phyloP scores from a whole-genome alignment of 2,888 invertebrate species.

The Liodrosophila aerea region DNA sequence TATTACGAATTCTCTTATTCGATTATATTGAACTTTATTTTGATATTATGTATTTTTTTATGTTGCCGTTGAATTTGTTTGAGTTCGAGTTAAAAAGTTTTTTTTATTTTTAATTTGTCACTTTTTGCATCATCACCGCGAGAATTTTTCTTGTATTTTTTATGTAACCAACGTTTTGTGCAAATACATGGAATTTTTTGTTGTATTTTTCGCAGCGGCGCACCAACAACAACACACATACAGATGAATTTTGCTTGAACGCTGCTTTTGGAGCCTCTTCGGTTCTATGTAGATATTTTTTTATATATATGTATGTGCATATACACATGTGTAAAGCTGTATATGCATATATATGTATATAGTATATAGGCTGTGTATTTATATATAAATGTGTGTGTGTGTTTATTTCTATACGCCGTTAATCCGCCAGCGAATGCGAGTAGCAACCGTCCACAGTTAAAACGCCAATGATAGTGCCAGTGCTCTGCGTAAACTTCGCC shows the following conservation, averaged over 20 bases:
- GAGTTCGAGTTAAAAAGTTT: constrained; percentile 9
- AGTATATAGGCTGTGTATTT: constrained; percentile 26
- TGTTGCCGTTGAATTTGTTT: constrained; percentile 1
- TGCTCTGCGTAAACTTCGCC: constrained; percentile 33
- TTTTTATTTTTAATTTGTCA: constrained; percentile 35
- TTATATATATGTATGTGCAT: constrained; percentile 53
- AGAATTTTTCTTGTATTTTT: constrained; percentile 35
- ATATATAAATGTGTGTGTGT: constrained; percentile 29
- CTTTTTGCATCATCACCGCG: constrained; percentile 51
- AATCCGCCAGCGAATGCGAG: constrained; percentile 79
- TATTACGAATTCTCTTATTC: constrained; percentile 3
- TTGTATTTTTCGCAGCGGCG: constrained; percentile 59
- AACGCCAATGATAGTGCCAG: constrained; percentile 82
- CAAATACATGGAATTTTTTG: constrained; percentile 63
- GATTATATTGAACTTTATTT: constrained; percentile 11
- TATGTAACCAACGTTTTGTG: constrained; percentile 70
- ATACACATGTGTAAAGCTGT: constrained; percentile 42
- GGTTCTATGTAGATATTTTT: constrained; percentile 62
- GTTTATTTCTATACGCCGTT: constrained; percentile 63
- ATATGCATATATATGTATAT: constrained; percentile 25
- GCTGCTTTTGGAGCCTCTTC: constrained; percentile 61
- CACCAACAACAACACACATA: constrained; percentile 68
- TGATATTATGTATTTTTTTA: constrained; percentile 1
- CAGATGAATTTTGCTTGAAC: constrained; percentile 65
- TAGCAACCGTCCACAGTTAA: constrained; percentile 82